phyloP scores from a whole-genome alignment of 2,888 invertebrate species.

The Smittia sp. region DNA sequence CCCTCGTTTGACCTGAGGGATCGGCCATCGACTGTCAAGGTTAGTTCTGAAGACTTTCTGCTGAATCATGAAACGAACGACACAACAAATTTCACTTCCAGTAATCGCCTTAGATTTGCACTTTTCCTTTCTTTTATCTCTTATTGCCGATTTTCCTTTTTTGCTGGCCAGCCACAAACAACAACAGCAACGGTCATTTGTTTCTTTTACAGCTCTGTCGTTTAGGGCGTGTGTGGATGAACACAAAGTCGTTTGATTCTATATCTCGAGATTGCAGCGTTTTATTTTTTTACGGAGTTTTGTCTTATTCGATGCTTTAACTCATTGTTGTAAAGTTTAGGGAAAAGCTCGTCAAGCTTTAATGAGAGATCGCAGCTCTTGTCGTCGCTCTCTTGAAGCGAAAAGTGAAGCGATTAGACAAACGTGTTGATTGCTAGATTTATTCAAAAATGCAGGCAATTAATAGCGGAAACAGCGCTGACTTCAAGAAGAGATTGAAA shows the following conservation, averaged over 20 bases:
- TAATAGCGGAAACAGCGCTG: no score
- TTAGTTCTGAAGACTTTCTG: neutral
- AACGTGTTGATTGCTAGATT: no score
- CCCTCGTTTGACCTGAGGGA: neutral
- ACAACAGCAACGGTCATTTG: constrained; percentile 13
- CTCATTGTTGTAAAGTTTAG: neutral
- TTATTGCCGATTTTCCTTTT: neutral
- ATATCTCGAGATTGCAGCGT: constrained; percentile 7
- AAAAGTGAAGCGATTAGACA: no score
- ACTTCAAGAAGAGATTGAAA: no score
- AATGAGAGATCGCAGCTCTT: no score
- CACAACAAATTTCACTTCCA: constrained; percentile 15
- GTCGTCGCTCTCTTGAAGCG: no score
- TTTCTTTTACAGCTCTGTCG: neutral
- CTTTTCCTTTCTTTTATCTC: constrained; percentile 16
- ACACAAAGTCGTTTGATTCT: constrained; percentile 8
- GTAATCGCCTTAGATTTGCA: constrained; percentile 13
- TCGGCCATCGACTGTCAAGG: neutral
- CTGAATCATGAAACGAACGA: neutral
- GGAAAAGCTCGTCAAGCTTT: no score
- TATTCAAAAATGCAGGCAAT: no score
- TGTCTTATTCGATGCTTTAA: no score
- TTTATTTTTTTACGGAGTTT: neutral
- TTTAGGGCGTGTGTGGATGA: neutral
- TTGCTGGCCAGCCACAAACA: neutral